These are phyloP conservation scores for Drosophila virilis DNA, from an alignment of 1,140 invertebrate genomes.

Conservation along the genomic window DNA sequence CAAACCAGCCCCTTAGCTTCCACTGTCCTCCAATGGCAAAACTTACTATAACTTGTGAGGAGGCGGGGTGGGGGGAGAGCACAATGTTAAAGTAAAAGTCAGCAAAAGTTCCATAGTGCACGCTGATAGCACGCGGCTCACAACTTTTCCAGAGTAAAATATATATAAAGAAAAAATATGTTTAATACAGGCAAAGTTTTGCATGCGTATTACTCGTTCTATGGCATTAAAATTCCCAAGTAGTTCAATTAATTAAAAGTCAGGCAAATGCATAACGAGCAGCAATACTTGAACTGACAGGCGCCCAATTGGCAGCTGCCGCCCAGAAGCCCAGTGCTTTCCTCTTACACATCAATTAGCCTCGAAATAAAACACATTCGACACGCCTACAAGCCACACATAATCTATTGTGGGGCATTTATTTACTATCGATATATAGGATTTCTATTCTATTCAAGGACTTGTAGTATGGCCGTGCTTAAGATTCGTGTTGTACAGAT, in stretches of 20 bases:
- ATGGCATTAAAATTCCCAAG: conserved; percentile 53
- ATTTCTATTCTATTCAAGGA: no score
- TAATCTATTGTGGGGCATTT: no score
- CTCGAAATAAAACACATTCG: not conserved
- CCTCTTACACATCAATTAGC: conserved; percentile 4
- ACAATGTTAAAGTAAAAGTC: conserved; percentile 62
- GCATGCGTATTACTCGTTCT: conserved; percentile 13
- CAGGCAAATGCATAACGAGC: conserved; percentile 63
- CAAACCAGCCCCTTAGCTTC: no score
- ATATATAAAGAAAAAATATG: conserved; percentile 12
- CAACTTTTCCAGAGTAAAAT: conserved; percentile 58
- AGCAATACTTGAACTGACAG: conserved; percentile 1
- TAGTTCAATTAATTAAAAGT: conserved; percentile 78
- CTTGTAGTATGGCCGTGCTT: no score
- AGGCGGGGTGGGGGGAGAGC: not conserved
- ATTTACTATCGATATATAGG: no score
- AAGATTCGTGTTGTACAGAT: no score
- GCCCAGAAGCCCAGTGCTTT: not conserved
- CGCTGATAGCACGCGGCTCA: conserved; percentile 60
- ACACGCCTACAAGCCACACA: no score
- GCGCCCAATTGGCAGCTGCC: not conserved
- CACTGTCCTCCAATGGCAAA: conserved; percentile 38
- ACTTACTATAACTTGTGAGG: conserved; percentile 48
- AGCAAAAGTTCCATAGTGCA: conserved; percentile 56
- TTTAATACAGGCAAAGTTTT: conserved; percentile 35